phyloP scores from a whole-genome alignment of 2,888 invertebrate species.

The Muscina levida region DNA sequence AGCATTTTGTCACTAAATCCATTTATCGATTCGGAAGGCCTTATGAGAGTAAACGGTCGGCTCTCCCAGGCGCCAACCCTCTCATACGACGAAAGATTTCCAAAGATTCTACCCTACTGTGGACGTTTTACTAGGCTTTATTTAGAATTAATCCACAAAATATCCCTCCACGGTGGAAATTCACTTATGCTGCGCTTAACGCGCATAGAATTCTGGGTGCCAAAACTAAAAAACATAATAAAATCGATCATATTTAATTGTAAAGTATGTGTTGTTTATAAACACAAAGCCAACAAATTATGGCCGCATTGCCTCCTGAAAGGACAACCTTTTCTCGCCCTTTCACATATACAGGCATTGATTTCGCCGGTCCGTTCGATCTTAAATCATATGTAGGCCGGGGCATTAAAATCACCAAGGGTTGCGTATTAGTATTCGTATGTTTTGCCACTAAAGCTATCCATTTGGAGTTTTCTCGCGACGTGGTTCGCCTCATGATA shows the following conservation, averaged over 20 bases:
- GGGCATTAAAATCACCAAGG: not conserved
- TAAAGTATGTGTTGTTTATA: too few relatives aligned
- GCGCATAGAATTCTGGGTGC: too few relatives aligned
- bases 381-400: slow-evolving; percentile 20
- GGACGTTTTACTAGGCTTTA: not conserved
- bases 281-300: not conserved
- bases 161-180: too few relatives aligned
- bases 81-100: not conserved
- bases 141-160: not conserved
- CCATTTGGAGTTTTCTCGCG: slow-evolving; percentile 36
- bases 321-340: not conserved
- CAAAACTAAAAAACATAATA: too few relatives aligned
- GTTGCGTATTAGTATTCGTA: too few relatives aligned
- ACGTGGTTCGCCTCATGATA: slow-evolving; percentile 48
- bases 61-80: slow-evolving; percentile 12
- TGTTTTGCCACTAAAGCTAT: not conserved
- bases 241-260: too few relatives aligned
- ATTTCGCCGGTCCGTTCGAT: slow-evolving; percentile 44
- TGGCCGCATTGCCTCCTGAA: slow-evolving; percentile 25
- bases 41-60: slow-evolving; percentile 14
- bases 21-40: not conserved
- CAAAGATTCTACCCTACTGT: not conserved
- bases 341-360: slow-evolving; percentile 28
- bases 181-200: too few relatives aligned
- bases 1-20: not conserved